Percentiles rank a stretch among this genome's conserved stretches.
Conservation (phyloP, 2,797 vertebrate species). For the Lateolabrax maculatus region DNA sequence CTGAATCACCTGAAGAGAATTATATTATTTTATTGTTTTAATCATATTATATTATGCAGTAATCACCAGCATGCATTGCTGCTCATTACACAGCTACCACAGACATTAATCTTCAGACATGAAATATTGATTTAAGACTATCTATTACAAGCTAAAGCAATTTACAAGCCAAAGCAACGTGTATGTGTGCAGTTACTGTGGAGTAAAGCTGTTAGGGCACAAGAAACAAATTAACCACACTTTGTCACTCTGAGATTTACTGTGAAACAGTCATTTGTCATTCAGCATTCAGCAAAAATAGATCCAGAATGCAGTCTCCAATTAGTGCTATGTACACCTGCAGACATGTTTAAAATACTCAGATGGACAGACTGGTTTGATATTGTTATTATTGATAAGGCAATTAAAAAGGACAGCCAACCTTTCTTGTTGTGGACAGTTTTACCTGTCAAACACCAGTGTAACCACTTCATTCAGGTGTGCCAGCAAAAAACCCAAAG, state of each 20-base stretch:
- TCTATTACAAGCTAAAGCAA: slow-evolving; percentile 46
- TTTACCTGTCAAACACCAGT: not conserved
- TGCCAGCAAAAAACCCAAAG: too few species aligned
- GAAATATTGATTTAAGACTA: slow-evolving; percentile 53
- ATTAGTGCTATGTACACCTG: not conserved
- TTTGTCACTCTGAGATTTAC: slow-evolving; percentile 2
- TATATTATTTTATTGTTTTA: not conserved
- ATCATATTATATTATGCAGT: slow-evolving; percentile 12
- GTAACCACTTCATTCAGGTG: not conserved
- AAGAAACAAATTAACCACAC: not conserved
- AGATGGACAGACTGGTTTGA: not conserved
- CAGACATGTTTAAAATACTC: slow-evolving; percentile 16
- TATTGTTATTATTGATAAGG: not conserved
- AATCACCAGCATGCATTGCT: slow-evolving; percentile 24
- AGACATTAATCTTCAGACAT: slow-evolving; percentile 54
- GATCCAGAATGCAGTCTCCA: not conserved
- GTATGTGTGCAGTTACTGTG: slow-evolving; percentile 11
- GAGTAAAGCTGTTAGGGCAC: slow-evolving; percentile 13
- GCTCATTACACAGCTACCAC: slow-evolving; percentile 30
- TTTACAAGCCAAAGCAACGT: slow-evolving; percentile 26
- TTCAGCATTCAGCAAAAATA: slow-evolving; percentile 7
- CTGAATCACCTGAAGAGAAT: slow-evolving; percentile 20
- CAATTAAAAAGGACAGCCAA: not conserved
- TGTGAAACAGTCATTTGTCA: slow-evolving; percentile 20
- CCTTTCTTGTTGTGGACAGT: not conserved